Evolutionary conservation across 2,888 invertebrate genomes (phyloP).

Genomic region (Ethmia dodecea): DNA sequence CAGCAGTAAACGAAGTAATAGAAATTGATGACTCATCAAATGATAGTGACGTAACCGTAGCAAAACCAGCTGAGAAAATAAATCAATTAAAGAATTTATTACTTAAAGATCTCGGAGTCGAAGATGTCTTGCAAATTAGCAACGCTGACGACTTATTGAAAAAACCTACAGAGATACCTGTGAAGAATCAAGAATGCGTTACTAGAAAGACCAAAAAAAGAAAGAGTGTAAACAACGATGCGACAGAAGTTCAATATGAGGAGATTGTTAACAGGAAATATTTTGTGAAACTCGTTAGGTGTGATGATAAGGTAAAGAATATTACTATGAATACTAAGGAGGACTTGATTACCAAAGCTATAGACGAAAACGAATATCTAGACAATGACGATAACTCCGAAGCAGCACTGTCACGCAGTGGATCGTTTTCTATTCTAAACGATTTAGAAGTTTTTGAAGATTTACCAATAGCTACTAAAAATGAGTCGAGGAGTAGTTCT

Average conservation of each 20-base stretch:
- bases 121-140: too few species aligned
- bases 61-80: constrained; percentile 23
- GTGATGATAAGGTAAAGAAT: constrained; percentile 26
- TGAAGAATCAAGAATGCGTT: too few species aligned
- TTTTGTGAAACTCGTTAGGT: constrained; percentile 37
- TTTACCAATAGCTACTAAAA: constrained; percentile 3
- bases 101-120: constrained; percentile 35
- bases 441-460: constrained; percentile 20
- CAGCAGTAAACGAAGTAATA: constrained; percentile 39
- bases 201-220: background rate
- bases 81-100: constrained; percentile 32
- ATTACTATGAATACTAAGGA: background rate
- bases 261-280: constrained; percentile 28
- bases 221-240: background rate
- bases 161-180: background rate
- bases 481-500: constrained; percentile 3
- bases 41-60: constrained; percentile 23
- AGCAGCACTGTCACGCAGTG: constrained; percentile 22
- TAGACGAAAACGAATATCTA: background rate
- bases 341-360: background rate
- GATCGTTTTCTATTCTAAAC: constrained; percentile 33
- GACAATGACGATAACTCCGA: background rate
- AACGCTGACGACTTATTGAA: too few species aligned
- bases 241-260: background rate
- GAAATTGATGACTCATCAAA: constrained; percentile 52